Evolutionary conservation across 2,113 vertebrate species (phyloP), one percentile per base, ranked within the genome.

Genomic region (Sphaerodactylus townsendi): DNA sequence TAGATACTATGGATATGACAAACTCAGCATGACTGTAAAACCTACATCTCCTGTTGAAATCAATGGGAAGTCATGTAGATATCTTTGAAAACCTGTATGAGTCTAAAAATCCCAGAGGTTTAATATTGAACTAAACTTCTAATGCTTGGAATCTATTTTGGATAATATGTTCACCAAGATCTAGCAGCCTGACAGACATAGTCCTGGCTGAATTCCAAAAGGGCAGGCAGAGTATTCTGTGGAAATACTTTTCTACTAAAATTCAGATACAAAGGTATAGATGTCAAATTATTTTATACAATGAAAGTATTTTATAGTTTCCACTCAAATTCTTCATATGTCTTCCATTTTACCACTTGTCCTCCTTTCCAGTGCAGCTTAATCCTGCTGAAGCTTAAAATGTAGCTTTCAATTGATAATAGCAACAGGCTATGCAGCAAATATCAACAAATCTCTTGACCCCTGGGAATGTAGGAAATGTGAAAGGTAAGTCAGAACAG

Each of bases 361-460:
- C 59, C 39, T 84, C 53, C 65, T 92, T 94, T 94, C 83, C 86
- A 93, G 83, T 87, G 83, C 86, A 93, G 92, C 92, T 95, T 95
- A 95, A 96, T 94, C 81, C 77, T 95, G 94, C 92, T 94, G 93
- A 94, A 94, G 93, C 94, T 94, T 96, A 92, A 95, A 95, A 95
- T 95, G 91, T 91, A 89, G 90, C 93, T 95, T 95, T 89, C 15
- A 68, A 93, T 92, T 93, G 89, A 92, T 94, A 95, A 95, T 92
- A 95, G 93, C 75, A 94, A 93, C 85, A 93, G 93, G 89, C 90
- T 89, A 95, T 94, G 89, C 86, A 87, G 95, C 93, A 96, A 95
- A 96, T 96, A 92, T 95, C 95, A 95, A 94, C 93, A 95, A 95
- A 96, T 94, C 90, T 93, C 93, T 71, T 90, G 90, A 84, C 87